Base-by-base conservation (phyloP, 1,140 invertebrate genomes). In the Sitobion miscanthi region DNA sequence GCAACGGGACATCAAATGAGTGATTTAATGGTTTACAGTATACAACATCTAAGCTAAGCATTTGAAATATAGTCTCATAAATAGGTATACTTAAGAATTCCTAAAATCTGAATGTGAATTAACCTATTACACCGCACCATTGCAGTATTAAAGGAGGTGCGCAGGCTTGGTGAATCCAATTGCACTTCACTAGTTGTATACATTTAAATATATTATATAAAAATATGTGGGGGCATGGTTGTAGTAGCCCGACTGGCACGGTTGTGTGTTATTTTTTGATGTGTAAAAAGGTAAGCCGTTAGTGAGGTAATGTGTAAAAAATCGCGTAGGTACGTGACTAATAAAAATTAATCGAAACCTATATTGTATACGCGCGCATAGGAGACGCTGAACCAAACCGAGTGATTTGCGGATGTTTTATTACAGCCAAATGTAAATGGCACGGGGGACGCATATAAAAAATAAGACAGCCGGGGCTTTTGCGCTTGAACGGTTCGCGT, bases 401-500 rank as follows among this genome's bases (percentile, higher is more conserved):
- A 77, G 83, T 85, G 38, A 85, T 45, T 85, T 85, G 77, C 21
- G 8, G 38, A 85, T 85, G 83, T 85, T 85, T 85, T 85, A 85
- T 85, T 85, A 25, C 42, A 9, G 42, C 23, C 23, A 45, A 85
- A 85, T 85, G 38, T 42, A 85, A 85, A 85, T 85, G 23, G 11
- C 42, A 1, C 2, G 0, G 20, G 20, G 0, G 17, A 83, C 17
- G 38, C 35, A 20, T 38, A 83, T 83, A 83, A 35, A 83, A 83
- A 83, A 23, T 83, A 83, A 35, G 21, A 83, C 35, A 83, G 77
- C 21, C 77, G 3, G 17, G 20, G 35, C 77, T 83, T 83, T 83
- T 83, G 35, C 77, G n/a, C 77, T 35, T 38, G 35, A 35, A 83
- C 7, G 17, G 17, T 38, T 21, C 77, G 9, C 38, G 38, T 23